A percentile compares a stretch with the other conserved stretches of the same genome.
Evolutionary conservation across 2,888 invertebrate species (phyloP).

Genomic region (Ochropacha duplaris): DNA sequence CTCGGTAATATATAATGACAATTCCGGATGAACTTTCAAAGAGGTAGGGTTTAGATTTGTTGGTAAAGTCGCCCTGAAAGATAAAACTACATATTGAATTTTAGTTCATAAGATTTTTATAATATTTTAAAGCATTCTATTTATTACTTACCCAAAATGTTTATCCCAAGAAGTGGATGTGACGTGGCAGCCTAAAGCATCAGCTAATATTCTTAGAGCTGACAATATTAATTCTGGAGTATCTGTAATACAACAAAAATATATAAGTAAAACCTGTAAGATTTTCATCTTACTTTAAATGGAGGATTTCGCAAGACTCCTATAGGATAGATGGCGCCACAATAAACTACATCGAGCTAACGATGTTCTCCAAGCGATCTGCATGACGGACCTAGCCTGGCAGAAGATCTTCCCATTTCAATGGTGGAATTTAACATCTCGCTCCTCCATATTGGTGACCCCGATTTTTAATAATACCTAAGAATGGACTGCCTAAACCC

Average conservation of each 20-base stretch:
- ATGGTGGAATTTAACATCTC: no score
- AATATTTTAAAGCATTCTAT: no score
- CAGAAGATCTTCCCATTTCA: no score
- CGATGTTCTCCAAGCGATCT: no score
- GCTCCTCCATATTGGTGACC: no score
- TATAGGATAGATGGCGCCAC: no score
- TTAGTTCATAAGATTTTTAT: background rate
- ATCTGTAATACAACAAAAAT: conserved; percentile 57
- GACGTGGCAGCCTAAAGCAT: conserved; percentile 90
- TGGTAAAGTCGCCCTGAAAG: conserved; percentile 65
- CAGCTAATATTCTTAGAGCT: conserved; percentile 88
- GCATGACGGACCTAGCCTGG: no score
- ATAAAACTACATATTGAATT: conserved; percentile 7
- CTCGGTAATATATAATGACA: conserved; percentile 69
- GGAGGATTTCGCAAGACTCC: no score
- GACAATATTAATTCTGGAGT: conserved; percentile 87
- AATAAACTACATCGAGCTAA: no score
- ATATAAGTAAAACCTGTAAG: background rate
- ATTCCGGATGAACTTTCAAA: conserved; percentile 62
- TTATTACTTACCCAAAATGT: conserved; percentile 70
- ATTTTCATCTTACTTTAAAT: no score
- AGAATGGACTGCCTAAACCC: no score
- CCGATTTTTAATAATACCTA: no score
- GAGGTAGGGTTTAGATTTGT: conserved; percentile 65
- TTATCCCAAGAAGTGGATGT: conserved; percentile 92